Base-by-base conservation (phyloP, 2,113 vertebrate genomes). In the Fulmarus glacialis region DNA sequence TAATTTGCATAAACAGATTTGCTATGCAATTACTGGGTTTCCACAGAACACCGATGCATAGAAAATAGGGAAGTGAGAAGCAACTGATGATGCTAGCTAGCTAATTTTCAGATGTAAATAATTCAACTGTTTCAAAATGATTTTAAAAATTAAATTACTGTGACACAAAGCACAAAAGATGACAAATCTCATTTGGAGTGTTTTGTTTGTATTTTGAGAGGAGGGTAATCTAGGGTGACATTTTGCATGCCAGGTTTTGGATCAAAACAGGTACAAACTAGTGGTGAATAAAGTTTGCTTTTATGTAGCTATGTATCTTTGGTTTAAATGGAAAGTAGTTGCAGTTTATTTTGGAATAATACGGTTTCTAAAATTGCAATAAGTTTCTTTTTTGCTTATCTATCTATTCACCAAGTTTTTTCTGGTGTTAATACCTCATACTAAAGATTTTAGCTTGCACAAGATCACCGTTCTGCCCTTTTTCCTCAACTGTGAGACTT, bases 1-100 rank as follows among this genome's bases (percentile, higher is more conserved):
- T 30, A n/a, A 77, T 93, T 94, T 86, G 82, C 71, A 92, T 89
- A 45, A 92, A 34, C 29, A 81, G 72, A 66, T 94, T 83, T 86
- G 72, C 77, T 95, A 9, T 82, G 89, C 79, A 89, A 32, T 97
- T 82, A 43, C 36, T 38, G 8, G 79, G 42, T 74, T 93, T 90
- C 52, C 64, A 47, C 36, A 40, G 72, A 42, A 81, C n/a, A 38
- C 34, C 0, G 1, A 20, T 34, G 92, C 53, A 5, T 15, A 36
- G 85, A 58, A 58, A 71, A 82, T 8, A 38, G 60, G 77, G 24
- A 60, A 34, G 62, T 23, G 90, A 86, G 48, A 29, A 86, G 58
- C 83, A 70, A 36, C 29, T 17, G 63, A 9, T 50, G 56, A 15
- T 43, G 68, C 64, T 23, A n/a, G 77, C 12, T 8, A 32, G 66